Evolutionary conservation across 2,113 vertebrate species (phyloP).

Genomic region (Larimichthys polyactis): DNA sequence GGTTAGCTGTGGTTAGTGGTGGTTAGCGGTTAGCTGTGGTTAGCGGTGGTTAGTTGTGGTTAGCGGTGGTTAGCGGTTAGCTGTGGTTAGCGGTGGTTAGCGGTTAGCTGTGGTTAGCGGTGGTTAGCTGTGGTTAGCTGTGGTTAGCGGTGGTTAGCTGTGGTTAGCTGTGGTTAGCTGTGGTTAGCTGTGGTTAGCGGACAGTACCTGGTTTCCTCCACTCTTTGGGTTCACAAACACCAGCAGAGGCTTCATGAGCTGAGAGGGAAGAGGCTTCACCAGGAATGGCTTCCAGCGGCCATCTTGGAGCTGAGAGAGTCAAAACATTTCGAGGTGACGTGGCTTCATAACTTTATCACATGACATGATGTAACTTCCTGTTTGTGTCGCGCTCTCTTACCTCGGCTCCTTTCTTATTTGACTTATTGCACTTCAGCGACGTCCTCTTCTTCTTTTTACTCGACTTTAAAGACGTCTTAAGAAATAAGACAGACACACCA

Average conservation of each 20-base stretch:
- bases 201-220: constrained; percentile 94
- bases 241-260: constrained; percentile 96
- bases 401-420: constrained; percentile 92
- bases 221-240: constrained; percentile 99
- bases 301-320: constrained; percentile 83
- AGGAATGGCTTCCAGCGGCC: constrained; percentile 94
- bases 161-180: too few relatives aligned
- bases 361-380: too few relatives aligned
- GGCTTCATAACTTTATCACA: background rate
- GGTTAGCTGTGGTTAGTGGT: too few relatives aligned
- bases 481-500: constrained; percentile 13
- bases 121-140: too few relatives aligned
- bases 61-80: too few relatives aligned
- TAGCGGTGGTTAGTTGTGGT: too few relatives aligned
- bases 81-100: too few relatives aligned
- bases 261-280: constrained; percentile 93
- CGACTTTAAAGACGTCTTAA: constrained; percentile 92
- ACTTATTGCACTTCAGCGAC: constrained; percentile 92
- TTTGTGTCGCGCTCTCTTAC: constrained; percentile 69
- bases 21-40: too few relatives aligned
- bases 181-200: too few relatives aligned
- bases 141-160: too few relatives aligned
- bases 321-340: background rate
- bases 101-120: too few relatives aligned
- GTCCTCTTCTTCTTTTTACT: constrained; percentile 98